Percentiles rank a stretch among this genome's conserved stretches.
These are phyloP conservation scores for Corythornis vintsioides DNA, from an alignment of 2,113 vertebrate genomes.

Conservation along the genomic window DNA sequence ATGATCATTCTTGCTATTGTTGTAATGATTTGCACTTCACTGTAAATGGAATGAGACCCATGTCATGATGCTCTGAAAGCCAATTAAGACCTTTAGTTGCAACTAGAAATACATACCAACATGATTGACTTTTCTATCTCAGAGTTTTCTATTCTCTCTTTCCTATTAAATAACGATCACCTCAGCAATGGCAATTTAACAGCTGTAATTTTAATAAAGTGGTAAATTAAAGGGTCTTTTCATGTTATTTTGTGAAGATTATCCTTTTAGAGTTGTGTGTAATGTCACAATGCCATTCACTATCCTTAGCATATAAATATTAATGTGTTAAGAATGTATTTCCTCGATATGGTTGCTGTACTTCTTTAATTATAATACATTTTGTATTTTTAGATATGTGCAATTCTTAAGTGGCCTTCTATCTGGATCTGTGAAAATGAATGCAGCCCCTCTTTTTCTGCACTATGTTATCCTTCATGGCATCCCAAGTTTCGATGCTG, in stretches of 20 bases:
- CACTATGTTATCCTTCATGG: constrained; percentile 90
- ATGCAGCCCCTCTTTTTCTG: constrained; percentile 87
- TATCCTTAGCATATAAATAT: not conserved
- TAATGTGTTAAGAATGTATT: not conserved
- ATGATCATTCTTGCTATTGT: not conserved
- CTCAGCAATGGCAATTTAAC: not conserved
- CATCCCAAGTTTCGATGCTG: constrained; percentile 86
- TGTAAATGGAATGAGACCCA: not conserved
- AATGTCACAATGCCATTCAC: not conserved
- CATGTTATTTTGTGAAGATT: not conserved
- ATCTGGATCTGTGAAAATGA: constrained; percentile 94
- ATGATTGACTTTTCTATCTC: not conserved
- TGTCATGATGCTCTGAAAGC: not conserved
- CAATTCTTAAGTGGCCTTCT: constrained; percentile 92
- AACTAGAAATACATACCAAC: not conserved
- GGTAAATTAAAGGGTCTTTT: not conserved
- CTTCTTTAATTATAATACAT: not conserved
- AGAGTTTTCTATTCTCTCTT: not conserved
- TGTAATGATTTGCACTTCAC: not conserved
- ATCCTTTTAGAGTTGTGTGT: not conserved
- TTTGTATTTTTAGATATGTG: constrained; percentile 82
- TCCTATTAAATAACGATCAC: not conserved
- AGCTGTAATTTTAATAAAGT: not conserved
- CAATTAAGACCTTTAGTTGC: not conserved
- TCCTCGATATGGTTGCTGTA: not conserved